Percentiles rank a stretch among this genome's conserved stretches.
These are phyloP conservation scores for Panurus biarmicus DNA, from an alignment of 2,113 vertebrate genomes.

Conservation along the genomic window DNA sequence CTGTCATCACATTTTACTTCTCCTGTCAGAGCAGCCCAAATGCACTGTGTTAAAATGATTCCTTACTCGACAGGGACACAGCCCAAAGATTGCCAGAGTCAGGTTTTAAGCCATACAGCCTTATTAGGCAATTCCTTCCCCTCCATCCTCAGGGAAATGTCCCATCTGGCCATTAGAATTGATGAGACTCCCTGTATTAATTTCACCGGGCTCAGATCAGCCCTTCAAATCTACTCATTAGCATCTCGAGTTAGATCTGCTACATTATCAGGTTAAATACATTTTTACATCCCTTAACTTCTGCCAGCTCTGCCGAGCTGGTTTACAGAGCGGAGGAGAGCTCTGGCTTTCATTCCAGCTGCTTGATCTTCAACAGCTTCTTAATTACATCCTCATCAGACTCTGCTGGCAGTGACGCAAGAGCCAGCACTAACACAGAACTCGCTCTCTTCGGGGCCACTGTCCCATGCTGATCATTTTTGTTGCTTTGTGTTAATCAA, in stretches of 20 bases:
- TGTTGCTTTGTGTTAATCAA: not conserved
- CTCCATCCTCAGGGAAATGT: not conserved
- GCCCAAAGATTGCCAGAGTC: not conserved
- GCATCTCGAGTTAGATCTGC: not conserved
- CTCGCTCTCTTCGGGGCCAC: fast-evolving
- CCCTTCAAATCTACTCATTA: slow-evolving; percentile 36
- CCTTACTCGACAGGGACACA: not conserved
- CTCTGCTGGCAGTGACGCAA: not conserved
- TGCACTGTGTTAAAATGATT: not conserved
- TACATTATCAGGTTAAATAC: not conserved
- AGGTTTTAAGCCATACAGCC: not conserved
- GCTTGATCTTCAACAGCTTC: slow-evolving; percentile 21
- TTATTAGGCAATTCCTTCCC: not conserved
- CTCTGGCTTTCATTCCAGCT: slow-evolving; percentile 30
- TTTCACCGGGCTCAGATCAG: slow-evolving; percentile 5
- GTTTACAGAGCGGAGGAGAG: not conserved
- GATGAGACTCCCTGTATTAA: slow-evolving; percentile 1
- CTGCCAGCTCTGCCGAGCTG: not conserved
- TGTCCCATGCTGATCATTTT: not conserved
- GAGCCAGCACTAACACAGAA: not conserved
- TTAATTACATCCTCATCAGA: slow-evolving; percentile 24
- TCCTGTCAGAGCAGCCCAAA: not conserved
- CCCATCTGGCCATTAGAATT: slow-evolving; percentile 23
- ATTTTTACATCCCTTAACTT: slow-evolving; percentile 20
- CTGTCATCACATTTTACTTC: not conserved